These are phyloP conservation scores for Anarrhichthys ocellatus DNA, from an alignment of 2,113 vertebrate genomes.

Conservation along the genomic window DNA sequence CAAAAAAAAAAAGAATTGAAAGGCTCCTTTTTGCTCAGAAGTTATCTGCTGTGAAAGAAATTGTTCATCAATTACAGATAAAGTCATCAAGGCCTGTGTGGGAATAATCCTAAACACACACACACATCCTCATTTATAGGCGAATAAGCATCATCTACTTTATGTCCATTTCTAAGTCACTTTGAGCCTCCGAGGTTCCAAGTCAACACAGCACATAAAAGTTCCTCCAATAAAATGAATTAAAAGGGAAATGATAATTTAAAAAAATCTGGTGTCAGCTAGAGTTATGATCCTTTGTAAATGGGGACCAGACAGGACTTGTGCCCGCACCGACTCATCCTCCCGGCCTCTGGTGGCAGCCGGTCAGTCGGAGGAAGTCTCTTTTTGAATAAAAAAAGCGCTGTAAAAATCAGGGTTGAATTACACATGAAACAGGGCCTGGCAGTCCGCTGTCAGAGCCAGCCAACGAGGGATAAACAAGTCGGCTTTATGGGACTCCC, in stretches of 20 bases:
- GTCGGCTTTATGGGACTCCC: conserved; percentile 52
- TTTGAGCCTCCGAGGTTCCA: conserved; percentile 2
- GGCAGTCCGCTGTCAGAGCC: conserved; percentile 59
- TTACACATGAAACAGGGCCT: conserved; percentile 65
- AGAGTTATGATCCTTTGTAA: conserved; percentile 49
- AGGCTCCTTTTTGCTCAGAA: conserved; percentile 35
- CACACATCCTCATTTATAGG: background rate
- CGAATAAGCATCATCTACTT: background rate
- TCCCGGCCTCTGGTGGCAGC: conserved; percentile 13
- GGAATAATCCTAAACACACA: background rate
- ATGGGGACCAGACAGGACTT: conserved; percentile 73
- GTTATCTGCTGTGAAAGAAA: conserved; percentile 41
- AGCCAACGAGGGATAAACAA: conserved; percentile 74
- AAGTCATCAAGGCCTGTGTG: conserved; percentile 14
- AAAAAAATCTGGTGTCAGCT: conserved; percentile 42
- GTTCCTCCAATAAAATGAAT: conserved; percentile 42
- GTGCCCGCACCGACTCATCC: conserved; percentile 23
- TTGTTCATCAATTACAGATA: conserved; percentile 56
- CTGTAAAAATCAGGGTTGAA: conserved; percentile 75
- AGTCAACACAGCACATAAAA: conserved; percentile 29
- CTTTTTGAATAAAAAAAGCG: conserved; percentile 68
- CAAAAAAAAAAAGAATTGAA: background rate
- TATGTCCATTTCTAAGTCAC: background rate
- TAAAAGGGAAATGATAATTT: conserved; percentile 32
- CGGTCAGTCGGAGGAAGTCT: conserved; percentile 23